A percentile compares a stretch with the other conserved stretches of the same genome.
Conservation (phyloP, 1,140 invertebrate species). For the Trachymyrmex septentrionalis region DNA sequence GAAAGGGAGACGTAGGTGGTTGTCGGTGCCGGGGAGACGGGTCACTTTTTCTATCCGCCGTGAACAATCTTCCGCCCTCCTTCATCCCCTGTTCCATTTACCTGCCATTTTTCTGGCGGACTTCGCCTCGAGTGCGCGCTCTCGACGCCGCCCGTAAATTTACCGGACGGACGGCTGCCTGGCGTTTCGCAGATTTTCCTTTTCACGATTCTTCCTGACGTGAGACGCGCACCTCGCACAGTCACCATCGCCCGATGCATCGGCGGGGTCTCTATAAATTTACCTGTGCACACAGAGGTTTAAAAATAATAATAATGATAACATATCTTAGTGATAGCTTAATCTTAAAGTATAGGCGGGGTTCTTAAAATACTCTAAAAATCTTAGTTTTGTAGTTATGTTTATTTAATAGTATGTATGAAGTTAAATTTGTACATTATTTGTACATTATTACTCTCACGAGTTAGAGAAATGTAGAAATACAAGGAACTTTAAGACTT, state of each 20-base stretch:
- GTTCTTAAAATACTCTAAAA: too few species aligned
- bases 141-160: constrained; percentile 55
- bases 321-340: too few species aligned
- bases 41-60: constrained; percentile 50
- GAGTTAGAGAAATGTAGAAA: too few species aligned
- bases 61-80: constrained; percentile 39
- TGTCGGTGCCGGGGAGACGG: constrained; percentile 43
- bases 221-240: constrained; percentile 6
- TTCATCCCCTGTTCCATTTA: constrained; percentile 12
- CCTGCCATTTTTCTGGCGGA: constrained; percentile 63
- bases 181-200: constrained; percentile 40
- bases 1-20: constrained; percentile 60
- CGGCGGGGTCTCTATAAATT: background rate
- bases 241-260: background rate
- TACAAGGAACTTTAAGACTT: too few species aligned
- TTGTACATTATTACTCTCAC: too few species aligned
- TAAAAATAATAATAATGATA: background rate
- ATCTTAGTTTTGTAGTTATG: too few species aligned
- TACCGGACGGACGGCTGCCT: constrained; percentile 44
- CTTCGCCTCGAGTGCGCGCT: constrained; percentile 40
- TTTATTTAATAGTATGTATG: too few species aligned
- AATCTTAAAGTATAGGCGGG: too few species aligned
- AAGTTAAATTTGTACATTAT: too few species aligned
- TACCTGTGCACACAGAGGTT: background rate
- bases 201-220: constrained; percentile 39